Conservation (phyloP, 2,113 vertebrate species). For the Aphelocoma coerulescens region DNA sequence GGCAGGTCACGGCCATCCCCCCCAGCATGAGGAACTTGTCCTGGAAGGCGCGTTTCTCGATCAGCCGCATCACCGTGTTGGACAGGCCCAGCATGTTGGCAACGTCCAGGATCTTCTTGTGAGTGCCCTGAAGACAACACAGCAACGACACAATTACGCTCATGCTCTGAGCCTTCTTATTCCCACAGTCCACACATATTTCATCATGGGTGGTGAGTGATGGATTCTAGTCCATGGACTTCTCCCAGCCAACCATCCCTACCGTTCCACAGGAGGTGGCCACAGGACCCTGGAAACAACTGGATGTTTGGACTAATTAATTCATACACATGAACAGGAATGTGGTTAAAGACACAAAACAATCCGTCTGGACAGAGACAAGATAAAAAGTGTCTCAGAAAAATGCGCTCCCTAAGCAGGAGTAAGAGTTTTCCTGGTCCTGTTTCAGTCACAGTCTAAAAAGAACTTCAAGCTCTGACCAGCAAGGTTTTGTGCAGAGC, state of each 20-base stretch:
- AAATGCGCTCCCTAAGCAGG: background rate
- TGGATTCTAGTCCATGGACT: background rate
- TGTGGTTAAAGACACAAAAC: background rate
- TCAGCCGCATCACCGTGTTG: constrained; percentile 96
- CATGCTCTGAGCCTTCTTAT: background rate
- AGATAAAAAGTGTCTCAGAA: background rate
- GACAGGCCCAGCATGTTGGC: constrained; percentile 96
- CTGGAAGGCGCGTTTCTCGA: constrained; percentile 92
- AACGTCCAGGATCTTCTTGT: constrained; percentile 97
- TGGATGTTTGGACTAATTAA: background rate
- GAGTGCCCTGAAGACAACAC: constrained; percentile 81
- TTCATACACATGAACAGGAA: background rate
- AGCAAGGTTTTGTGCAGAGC: background rate
- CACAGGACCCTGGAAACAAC: background rate
- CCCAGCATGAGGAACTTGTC: constrained; percentile 97
- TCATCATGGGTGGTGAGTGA: background rate
- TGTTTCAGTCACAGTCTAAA: background rate
- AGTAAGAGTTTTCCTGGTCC: background rate
- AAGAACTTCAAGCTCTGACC: background rate
- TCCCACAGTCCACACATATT: background rate
- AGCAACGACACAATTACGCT: background rate
- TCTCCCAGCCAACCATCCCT: background rate
- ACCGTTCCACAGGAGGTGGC: background rate
- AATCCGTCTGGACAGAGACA: background rate
- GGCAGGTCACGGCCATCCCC: constrained; percentile 91